Base-by-base conservation (phyloP, 1,140 invertebrate genomes). In the Drosophila rhopaloa region DNA sequence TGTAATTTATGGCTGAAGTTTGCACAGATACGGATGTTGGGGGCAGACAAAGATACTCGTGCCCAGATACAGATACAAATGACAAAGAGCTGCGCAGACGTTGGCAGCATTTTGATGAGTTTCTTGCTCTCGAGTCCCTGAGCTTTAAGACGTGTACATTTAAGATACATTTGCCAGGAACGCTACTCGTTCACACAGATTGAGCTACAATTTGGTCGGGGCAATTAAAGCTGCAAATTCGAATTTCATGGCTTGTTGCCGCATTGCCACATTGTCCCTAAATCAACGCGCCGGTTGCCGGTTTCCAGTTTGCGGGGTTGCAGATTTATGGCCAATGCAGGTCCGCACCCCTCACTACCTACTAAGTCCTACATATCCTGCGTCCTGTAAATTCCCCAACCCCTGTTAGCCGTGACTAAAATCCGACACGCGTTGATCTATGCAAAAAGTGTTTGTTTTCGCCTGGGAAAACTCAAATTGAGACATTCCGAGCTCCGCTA, bases 1-100 rank as follows among this genome's bases (percentile, higher is more conserved):
- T 90, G 86, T 90, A 90, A 90, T 90, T 90, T 90, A 90, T 85
- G 68, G 68, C 81, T 85, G 71, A 90, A 90, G 85, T 89, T 90
- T 81, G 81, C 86, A 70, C 68, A 85, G 78, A 55, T 78, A 72
- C 76, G 70, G 46, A 63, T 71, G 76, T 43, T 29, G 37, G 67
- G 40, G 19, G 27, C 76, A 50, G 66, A 66, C 63, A 72, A 80
- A 63, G 58, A 85, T 59, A 83, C 70, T 56, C 48, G 37, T 32
- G 37, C 38, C 27, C 32, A 79, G 55, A 61, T 76, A 66, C 60
- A 82, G 71, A 59, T 62, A 79, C 61, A 85, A 82, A 79, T 79
- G 79, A 86, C 82, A 85, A 78, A 76, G 66, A 67, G 74, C 74
- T 67, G 74, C 74, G 73, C 73, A 83, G 75, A 61, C 79, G 62